These are phyloP conservation scores for Oscheius sp. DNA, from an alignment of 2,888 invertebrate genomes.

Conservation along the genomic window DNA sequence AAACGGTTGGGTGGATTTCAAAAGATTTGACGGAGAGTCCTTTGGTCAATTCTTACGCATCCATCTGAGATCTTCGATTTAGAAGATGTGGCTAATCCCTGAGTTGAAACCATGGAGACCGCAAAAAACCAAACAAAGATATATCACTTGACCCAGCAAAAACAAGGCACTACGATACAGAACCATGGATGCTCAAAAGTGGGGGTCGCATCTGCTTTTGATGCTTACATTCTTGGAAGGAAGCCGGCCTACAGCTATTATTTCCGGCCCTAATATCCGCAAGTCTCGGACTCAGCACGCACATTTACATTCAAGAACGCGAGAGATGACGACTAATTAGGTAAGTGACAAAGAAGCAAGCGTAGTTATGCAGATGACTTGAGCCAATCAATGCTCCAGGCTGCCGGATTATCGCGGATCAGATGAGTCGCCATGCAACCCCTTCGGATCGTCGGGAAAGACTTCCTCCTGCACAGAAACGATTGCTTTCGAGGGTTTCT, in stretches of 20 bases:
- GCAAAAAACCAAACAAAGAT: too few relatives aligned
- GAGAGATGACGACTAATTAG: conserved; percentile 27
- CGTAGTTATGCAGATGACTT: conserved; percentile 32
- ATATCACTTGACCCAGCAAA: too few relatives aligned
- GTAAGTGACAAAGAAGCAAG: conserved; percentile 27
- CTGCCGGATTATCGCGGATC: conserved; percentile 34
- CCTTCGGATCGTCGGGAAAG: neutral
- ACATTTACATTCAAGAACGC: conserved; percentile 25
- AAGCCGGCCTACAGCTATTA: neutral
- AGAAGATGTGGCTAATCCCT: too few relatives aligned
- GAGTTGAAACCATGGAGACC: too few relatives aligned
- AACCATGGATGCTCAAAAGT: too few relatives aligned
- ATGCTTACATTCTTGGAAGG: neutral
- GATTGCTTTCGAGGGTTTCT: neutral
- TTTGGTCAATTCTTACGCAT: neutral
- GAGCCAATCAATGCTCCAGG: conserved; percentile 34
- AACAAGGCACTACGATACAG: too few relatives aligned
- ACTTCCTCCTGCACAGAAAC: conserved; percentile 1
- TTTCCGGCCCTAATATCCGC: conserved; percentile 22
- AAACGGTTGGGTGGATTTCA: neutral
- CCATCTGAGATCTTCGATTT: too few relatives aligned
- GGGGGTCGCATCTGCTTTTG: too few relatives aligned
- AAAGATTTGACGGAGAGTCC: neutral
- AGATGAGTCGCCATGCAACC: conserved; percentile 28
- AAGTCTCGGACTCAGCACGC: neutral